Evolutionary conservation across 2,888 invertebrate genomes (phyloP), one percentile per base, ranked within the genome.

Genomic region (Apamea monoglypha): DNA sequence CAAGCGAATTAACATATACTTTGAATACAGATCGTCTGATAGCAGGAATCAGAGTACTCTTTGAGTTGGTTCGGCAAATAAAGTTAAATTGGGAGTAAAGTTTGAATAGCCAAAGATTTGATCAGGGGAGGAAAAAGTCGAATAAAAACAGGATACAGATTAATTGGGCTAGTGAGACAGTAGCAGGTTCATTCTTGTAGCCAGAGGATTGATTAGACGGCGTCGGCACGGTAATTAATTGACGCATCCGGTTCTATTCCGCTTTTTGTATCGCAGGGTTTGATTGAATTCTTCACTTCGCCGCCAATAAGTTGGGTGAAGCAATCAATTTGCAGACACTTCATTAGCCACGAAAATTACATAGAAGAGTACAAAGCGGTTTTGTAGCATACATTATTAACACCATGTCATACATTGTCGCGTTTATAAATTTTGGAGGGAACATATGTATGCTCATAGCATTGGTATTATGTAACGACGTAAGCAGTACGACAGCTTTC

Each of bases 221-320:
- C 89, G 91, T 83, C 84, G 84, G 86, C 87, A 87, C 85, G 86
- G 87, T 92, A 94, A 94, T 94, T 93, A 94, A 94, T 93, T 92
- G 91, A 91, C 91, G 90, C 91, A 92, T 92, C 91, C 90, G 89
- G 86, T 89, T 91, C 90, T 86, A 91, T 92, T 88, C 87, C 83
- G 90, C 88, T 94, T 94, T 94, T 94, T 94, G 85, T 83, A 83
- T 81, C 89, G 86, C 87, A 81, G 88, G 89, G 90, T 91, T 92
- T 93, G 90, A 92, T 93, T 91, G 90, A 90, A 91, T 90, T 87
- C 89, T 88, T 88, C 86, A 89, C 87, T 90, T 85, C 81, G 86
- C 56, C 74, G 72, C 78, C 76, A 80, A 86, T 85, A 85, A 76
- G 74, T 80, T 76, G 69, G 87, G 63, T 76, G 84, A 78, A 87